Base-by-base conservation (phyloP, 2,113 vertebrate genomes). In the Notechis scutatus region DNA sequence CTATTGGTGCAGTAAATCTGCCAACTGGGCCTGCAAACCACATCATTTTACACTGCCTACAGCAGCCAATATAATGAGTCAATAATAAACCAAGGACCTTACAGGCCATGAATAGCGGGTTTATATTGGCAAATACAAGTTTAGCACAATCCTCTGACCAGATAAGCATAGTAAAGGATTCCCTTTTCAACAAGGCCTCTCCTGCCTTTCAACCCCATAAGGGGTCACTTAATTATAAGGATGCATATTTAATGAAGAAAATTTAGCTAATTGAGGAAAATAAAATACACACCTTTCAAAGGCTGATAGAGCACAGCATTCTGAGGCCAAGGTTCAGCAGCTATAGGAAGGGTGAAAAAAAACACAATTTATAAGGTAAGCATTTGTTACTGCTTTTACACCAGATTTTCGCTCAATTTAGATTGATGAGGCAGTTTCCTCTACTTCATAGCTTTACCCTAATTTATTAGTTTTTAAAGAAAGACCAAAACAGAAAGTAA, bases 301-400 rank as follows among this genome's bases (percentile, higher is more conserved):
- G 98, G 98, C 94, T 98, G 98, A 97, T 98, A 98, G 18, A 98
- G 95, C 0, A 96, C 96, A 91, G 98, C 98, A 95, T 98, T 98
- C 97, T 98, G 97, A 96, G 98, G 98, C 98, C 98, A 98, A 92
- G 98, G 98, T 95, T 98, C 98, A 95, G 98, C 96, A 89, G 98
- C 98, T 98, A 95, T 69, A 89, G 92, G 96, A 96, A 45, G 96
- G 91, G 42, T 21, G 91, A 2, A 87, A 96, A 95, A 24, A 50
- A 42, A 74, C 88, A 88, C 18, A 20, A 18, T 74, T 74, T 97
- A 95, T 96, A 91, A 91, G 29, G 95, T 56, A 0, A 42, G n/a
- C 23, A 23, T 14, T 0, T 95, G 81, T 52, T 56, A 86, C 34
- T 85, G 42, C 34, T 61, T 85, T 93, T 54, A 61, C 7, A 29